Base-by-base conservation (phyloP, 2,113 vertebrate species). In the Equus przewalskii region DNA sequence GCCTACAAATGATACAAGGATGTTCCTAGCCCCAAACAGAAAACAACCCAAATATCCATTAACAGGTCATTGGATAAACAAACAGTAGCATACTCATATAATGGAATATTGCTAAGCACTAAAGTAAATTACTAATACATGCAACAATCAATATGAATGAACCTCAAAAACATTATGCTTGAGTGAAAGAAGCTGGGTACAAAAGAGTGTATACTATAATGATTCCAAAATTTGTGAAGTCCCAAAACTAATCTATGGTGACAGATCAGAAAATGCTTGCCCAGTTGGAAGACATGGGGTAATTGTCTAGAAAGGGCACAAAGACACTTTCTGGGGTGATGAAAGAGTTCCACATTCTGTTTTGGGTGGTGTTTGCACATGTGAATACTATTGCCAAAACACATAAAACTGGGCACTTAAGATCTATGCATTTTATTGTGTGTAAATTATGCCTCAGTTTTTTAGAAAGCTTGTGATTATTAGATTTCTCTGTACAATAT, bases 401-500 rank as follows among this genome's bases (percentile, higher is more conserved):
- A n/a, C 30, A 69, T 54, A 73, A 96, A 89, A 82, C 13, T 67
- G 46, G 84, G 21, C 18, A 56, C 15, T 36, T 92, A 62, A 82
- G 51, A 83, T 41, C 14, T 41, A 4, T 89, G 76, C 65, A 67
- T 84, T 91, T 94, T 67, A n/a, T 83, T 87, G 28, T 67, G 3
- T 78, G 14, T 82, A 79, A 96, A 41, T 58, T 89, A 76, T 85
- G 79, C 3, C 33, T 96, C 28, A 33, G 70, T 70, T 91, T 62
- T 46, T 1, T 3, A 78, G 67, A 83, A 26, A 60, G 44, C 13
- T 33, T 26, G 72, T 0, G 1, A 30, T 73, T 36, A 16, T 69
- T 94, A n/a, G 41, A 88, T 96, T 98, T 98, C 80, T 98, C 91
- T 72, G 44, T 69, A 85, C 5, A 54, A 13, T n/a, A 30, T 44